Base-by-base conservation (phyloP, 2,888 invertebrate genomes). In the Machimus rusticus region DNA sequence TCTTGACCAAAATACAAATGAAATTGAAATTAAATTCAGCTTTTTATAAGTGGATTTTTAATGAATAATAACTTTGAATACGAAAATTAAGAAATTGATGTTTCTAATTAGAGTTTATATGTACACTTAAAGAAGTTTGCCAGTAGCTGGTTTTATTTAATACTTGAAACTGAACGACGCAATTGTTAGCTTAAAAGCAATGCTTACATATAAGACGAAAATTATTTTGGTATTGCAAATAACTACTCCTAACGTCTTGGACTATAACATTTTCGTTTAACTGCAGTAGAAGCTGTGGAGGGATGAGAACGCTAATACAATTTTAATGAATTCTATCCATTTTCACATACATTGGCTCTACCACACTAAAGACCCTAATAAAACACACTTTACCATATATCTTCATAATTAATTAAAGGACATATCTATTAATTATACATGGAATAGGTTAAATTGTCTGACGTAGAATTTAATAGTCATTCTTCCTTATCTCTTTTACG, bases 51-150 rank as follows among this genome's bases (percentile, higher is more conserved):
- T 66, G 66, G n/a, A 74, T 84, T 84, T 39, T 28, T 39, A 37
- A 23, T 84, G 74, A 19, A 12, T 57, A 74, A 86, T 86, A 92
- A 92, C 92, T 92, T 92, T 92, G 92, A 92, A 92, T 92, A 92
- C 92, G 92, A 92, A 91, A 89, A 90, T 88, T 77, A 46, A 86
- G 74, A 82, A 78, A 88, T 88, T 84, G 87, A 88, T 88, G 88
- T 88, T 88, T 82, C 85, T 88, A 86, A 86, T 87, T 88, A 86
- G 82, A 86, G 81, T 77, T 55, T 77, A 46, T 76, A 46, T 86
- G 77, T 86, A 85, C 66, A 66, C 28, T 74, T 85, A 43, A 74
- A 85, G 14, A 85, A 55, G 85, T 74, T 74, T 85, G 85, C 74
- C 31, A 85, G 34, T 74, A 85, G 74, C 74, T 85, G 85, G 43